Evolutionary conservation across 1,140 invertebrate genomes (phyloP).

Genomic region (Pachypsylla venusta): DNA sequence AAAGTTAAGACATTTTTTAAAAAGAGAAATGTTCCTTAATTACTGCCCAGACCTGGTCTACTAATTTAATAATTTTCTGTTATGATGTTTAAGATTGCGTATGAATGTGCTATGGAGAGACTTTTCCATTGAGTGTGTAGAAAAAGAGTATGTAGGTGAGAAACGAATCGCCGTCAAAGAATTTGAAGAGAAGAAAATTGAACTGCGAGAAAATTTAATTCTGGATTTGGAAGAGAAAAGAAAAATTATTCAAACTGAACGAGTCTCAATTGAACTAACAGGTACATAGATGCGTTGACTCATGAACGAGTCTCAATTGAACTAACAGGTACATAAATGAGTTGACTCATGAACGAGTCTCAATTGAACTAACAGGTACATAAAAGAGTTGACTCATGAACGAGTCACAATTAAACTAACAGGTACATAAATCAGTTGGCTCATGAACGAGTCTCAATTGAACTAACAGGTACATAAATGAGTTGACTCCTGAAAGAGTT

Average conservation of each 20-base stretch:
- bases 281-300: constrained; percentile 47
- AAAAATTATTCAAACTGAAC: constrained; percentile 73
- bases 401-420: constrained; percentile 72
- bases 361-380: constrained; percentile 74
- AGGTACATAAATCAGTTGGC: constrained; percentile 47
- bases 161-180: constrained; percentile 76
- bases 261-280: constrained; percentile 72
- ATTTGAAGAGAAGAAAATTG: constrained; percentile 89
- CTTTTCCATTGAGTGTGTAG: constrained; percentile 69
- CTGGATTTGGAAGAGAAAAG: constrained; percentile 80
- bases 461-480: not conserved
- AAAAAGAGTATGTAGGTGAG: constrained; percentile 74
- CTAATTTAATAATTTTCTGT: no score
- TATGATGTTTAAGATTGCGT: constrained; percentile 46
- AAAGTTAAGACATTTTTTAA: no score
- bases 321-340: constrained; percentile 64
- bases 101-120: constrained; percentile 72
- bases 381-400: constrained; percentile 45
- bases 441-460: not conserved
- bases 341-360: constrained; percentile 45
- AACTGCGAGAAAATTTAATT: constrained; percentile 76
- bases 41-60: no score
- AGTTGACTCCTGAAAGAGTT: no score
- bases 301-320: constrained; percentile 68
- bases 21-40: no score